Evolutionary conservation across 2,888 invertebrate genomes (phyloP).

Genomic region (Hyles lineata): DNA sequence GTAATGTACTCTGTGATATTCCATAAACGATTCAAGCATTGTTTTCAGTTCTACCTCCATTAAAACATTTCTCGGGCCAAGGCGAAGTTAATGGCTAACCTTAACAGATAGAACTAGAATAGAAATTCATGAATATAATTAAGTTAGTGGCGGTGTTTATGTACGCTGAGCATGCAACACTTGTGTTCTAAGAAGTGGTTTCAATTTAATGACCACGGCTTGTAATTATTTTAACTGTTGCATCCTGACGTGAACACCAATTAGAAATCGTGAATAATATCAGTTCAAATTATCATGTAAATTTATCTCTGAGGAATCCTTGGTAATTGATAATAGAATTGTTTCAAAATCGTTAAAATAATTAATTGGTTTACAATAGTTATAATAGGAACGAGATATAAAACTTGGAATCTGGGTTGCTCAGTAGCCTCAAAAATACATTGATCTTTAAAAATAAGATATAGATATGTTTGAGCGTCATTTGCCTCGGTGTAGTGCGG

Average conservation of each 20-base stretch:
- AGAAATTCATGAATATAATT: conserved; percentile 29
- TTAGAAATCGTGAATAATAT: conserved; percentile 43
- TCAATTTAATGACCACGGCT: conserved; percentile 32
- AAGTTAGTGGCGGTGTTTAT: conserved; percentile 28
- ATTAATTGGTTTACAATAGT: too few species aligned
- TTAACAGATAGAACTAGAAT: conserved; percentile 28
- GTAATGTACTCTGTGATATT: too few species aligned
- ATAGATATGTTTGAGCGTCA: too few species aligned
- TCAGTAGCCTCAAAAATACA: too few species aligned
- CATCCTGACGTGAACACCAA: conserved; percentile 28
- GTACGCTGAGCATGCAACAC: conserved; percentile 31
- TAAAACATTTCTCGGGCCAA: conserved; percentile 1
- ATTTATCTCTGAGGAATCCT: background rate
- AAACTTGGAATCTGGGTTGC: too few species aligned
- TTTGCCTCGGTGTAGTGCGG: too few species aligned
- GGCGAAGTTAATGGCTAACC: conserved; percentile 27
- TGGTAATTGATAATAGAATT: too few species aligned
- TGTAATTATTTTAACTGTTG: conserved; percentile 33
- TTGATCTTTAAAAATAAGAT: too few species aligned
- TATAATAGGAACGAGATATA: too few species aligned
- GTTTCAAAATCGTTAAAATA: too few species aligned
- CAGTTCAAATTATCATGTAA: conserved; percentile 29
- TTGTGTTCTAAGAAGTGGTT: conserved; percentile 32
- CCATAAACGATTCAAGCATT: background rate
- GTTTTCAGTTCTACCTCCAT: background rate